A percentile compares a stretch with the other conserved stretches of the same genome.
phyloP scores from a whole-genome alignment of 2,888 invertebrate genomes.

The Hirtodrosophila trivittata region DNA sequence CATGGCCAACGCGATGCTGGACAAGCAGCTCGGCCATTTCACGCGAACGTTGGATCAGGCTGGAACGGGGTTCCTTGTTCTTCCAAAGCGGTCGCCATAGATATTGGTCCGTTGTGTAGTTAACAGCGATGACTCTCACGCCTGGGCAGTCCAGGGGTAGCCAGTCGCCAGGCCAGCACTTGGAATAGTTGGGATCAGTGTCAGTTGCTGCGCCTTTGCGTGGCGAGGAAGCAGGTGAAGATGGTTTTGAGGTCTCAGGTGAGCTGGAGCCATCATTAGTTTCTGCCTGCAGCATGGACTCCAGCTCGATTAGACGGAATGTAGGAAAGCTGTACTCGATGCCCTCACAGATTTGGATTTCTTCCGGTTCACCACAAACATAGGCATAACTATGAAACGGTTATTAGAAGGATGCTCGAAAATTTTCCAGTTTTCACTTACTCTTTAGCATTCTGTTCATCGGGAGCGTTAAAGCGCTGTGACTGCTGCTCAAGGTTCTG shows the following conservation, averaged over 20 bases:
- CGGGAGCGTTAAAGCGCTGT: slow-evolving; percentile 38
- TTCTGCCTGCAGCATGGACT: slow-evolving; percentile 58
- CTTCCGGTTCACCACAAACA: slow-evolving; percentile 75
- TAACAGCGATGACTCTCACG: slow-evolving; percentile 91
- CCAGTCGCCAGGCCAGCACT: slow-evolving; percentile 95
- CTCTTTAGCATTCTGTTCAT: slow-evolving; percentile 56
- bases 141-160: slow-evolving; percentile 90
- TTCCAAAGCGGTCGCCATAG: slow-evolving; percentile 91
- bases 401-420: fast-evolving
- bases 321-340: slow-evolving; percentile 83
- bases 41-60: slow-evolving; percentile 87
- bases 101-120: slow-evolving; percentile 91
- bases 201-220: slow-evolving; percentile 57
- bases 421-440: slow-evolving; percentile 13
- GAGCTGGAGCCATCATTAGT: slow-evolving; percentile 6
- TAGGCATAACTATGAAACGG: slow-evolving; percentile 64
- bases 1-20: slow-evolving; percentile 88
- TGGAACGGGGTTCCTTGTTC: slow-evolving; percentile 87
- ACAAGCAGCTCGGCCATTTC: slow-evolving; percentile 90
- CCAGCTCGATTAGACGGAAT: slow-evolving; percentile 79
- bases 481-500: slow-evolving; percentile 18
- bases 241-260: background rate
- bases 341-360: slow-evolving; percentile 79
- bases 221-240: slow-evolving; percentile 10
- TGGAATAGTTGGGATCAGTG: slow-evolving; percentile 85